These are phyloP conservation scores for Drosophila anomalata DNA, from an alignment of 2,888 invertebrate genomes.

Conservation along the genomic window DNA sequence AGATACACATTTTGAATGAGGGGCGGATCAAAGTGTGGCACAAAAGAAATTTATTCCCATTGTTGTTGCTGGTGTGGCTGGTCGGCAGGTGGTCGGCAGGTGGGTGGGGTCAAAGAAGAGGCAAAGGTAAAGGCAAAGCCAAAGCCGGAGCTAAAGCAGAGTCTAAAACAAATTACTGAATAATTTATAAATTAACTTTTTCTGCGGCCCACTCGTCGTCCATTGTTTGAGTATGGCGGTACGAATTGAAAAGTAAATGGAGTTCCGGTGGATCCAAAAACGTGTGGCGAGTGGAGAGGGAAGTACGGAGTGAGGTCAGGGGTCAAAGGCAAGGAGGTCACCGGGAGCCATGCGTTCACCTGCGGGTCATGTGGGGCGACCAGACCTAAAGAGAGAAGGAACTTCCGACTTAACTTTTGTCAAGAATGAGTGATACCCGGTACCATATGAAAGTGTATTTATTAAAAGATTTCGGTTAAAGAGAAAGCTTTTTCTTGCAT, in stretches of 20 bases:
- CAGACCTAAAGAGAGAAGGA: slow-evolving; percentile 10
- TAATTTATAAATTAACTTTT: slow-evolving; percentile 79
- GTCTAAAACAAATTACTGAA: slow-evolving; percentile 81
- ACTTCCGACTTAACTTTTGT: slow-evolving; percentile 1
- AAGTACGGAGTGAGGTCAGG: no score
- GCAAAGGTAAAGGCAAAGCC: neutral
- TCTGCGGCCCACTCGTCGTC: slow-evolving; percentile 49
- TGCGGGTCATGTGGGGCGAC: slow-evolving; percentile 34
- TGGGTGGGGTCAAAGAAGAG: slow-evolving; percentile 4
- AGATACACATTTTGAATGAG: slow-evolving; percentile 73
- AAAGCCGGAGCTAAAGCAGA: slow-evolving; percentile 60
- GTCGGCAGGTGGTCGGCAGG: slow-evolving; percentile 7
- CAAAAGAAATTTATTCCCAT: slow-evolving; percentile 69
- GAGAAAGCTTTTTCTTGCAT: neutral
- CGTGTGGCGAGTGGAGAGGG: slow-evolving; percentile 10
- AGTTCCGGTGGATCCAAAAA: neutral
- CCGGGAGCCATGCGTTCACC: slow-evolving; percentile 44
- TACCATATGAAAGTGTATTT: no score
- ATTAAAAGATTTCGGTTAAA: neutral
- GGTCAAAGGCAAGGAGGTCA: neutral
- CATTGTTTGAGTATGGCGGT: slow-evolving; percentile 58
- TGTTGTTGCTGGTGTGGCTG: slow-evolving; percentile 11
- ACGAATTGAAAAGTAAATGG: slow-evolving; percentile 41
- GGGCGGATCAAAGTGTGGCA: slow-evolving; percentile 66
- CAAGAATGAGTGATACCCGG: slow-evolving; percentile 2